Evolutionary conservation across 1,140 invertebrate genomes (phyloP).

Genomic region (Aradophagus sp.): DNA sequence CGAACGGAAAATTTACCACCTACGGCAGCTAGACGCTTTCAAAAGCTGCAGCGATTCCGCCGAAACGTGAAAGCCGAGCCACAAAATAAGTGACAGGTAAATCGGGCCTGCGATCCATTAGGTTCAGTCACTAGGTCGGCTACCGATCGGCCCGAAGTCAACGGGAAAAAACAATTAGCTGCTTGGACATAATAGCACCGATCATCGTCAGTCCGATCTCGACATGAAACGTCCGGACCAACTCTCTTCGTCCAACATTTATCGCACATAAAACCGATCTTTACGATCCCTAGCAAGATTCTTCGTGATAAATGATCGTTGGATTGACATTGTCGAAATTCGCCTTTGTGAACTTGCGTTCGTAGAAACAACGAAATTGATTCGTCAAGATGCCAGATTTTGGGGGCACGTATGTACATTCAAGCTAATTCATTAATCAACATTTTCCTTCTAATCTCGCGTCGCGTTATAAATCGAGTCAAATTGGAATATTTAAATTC

Average conservation of each 20-base stretch:
- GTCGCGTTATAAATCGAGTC: no score
- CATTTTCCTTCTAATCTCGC: background rate
- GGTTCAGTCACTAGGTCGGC: constrained; percentile 15
- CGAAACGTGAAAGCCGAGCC: constrained; percentile 37
- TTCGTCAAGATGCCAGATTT: constrained; percentile 1
- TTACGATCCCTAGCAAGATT: constrained; percentile 20
- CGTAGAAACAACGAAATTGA: constrained; percentile 15
- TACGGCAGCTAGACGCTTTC: constrained; percentile 36
- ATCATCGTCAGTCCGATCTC: constrained; percentile 24
- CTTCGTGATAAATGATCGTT: constrained; percentile 43
- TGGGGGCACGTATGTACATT: no score
- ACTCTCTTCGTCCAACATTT: constrained; percentile 23
- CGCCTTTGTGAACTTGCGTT: constrained; percentile 15
- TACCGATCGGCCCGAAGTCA: constrained; percentile 21
- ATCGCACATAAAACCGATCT: constrained; percentile 14
- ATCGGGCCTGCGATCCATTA: constrained; percentile 12
- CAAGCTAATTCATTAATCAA: background rate
- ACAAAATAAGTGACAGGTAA: constrained; percentile 41
- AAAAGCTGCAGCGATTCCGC: constrained; percentile 47
- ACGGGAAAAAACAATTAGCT: constrained; percentile 28
- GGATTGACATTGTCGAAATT: constrained; percentile 10
- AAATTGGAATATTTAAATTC: no score
- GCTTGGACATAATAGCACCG: constrained; percentile 21
- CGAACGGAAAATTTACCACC: constrained; percentile 43
- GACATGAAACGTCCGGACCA: constrained; percentile 7